These are phyloP conservation scores for Drosophila pectinifera DNA, from an alignment of 1,140 invertebrate species.

Conservation along the genomic window DNA sequence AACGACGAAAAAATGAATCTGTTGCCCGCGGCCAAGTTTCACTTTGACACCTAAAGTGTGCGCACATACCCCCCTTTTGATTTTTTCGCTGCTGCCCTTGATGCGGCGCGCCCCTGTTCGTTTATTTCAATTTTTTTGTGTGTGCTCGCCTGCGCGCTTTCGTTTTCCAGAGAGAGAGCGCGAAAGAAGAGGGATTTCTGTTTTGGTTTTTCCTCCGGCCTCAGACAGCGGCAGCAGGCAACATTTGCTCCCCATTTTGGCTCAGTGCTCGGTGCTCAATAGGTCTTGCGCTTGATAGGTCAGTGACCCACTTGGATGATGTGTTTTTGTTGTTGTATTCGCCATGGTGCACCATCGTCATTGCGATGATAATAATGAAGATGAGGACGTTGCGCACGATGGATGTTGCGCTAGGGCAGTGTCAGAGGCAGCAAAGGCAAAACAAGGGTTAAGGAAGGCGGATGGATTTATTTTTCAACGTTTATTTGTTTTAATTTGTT, in stretches of 20 bases:
- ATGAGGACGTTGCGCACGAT: constrained; percentile 23
- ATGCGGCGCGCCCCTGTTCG: constrained; percentile 62
- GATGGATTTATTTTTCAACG: neutral
- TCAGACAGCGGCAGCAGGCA: constrained; percentile 37
- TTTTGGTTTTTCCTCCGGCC: constrained; percentile 41
- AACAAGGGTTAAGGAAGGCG: constrained; percentile 23
- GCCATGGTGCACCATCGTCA: constrained; percentile 27
- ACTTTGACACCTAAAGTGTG: constrained; percentile 82
- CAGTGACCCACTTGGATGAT: constrained; percentile 75
- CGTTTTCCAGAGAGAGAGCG: constrained; percentile 40
- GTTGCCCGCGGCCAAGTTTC: constrained; percentile 51
- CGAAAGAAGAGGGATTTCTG: constrained; percentile 39
- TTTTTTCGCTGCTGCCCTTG: constrained; percentile 42
- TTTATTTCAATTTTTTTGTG: constrained; percentile 82
- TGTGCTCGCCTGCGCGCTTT: constrained; percentile 56
- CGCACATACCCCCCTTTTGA: constrained; percentile 65
- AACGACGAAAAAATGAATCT: constrained; percentile 8
- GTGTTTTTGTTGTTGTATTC: constrained; percentile 30
- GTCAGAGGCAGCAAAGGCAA: neutral
- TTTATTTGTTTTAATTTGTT: neutral
- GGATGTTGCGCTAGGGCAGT: constrained; percentile 66
- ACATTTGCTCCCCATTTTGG: constrained; percentile 60
- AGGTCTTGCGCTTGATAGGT: constrained; percentile 82
- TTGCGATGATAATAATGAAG: constrained; percentile 11
- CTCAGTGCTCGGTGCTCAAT: constrained; percentile 63